Conservation (phyloP, 2,888 invertebrate genomes). For the Agonopterix alstromeriana region DNA sequence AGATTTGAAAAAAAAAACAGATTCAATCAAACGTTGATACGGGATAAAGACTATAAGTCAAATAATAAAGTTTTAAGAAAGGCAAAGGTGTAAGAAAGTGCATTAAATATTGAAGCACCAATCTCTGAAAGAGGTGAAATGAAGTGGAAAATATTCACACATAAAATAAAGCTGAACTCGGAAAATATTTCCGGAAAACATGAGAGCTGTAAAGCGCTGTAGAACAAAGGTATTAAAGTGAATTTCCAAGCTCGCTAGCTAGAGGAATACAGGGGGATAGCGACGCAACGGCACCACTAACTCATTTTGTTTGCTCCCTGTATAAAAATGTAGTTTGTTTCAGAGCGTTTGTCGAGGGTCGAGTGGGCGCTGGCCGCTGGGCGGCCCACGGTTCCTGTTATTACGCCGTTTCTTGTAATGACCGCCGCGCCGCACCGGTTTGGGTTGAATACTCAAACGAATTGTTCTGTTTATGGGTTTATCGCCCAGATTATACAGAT, state of each 20-base stretch:
- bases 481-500: constrained; percentile 9
- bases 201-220: constrained; percentile 61
- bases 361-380: constrained; percentile 5
- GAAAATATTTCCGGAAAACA: constrained; percentile 56
- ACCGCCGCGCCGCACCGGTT: constrained; percentile 13
- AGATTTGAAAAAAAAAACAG: neutral
- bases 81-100: neutral
- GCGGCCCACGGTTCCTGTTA: constrained; percentile 31
- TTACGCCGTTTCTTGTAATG: constrained; percentile 37
- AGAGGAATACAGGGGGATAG: constrained; percentile 49
- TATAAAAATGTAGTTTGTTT: constrained; percentile 70
- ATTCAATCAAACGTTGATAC: neutral
- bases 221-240: constrained; percentile 73
- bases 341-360: constrained; percentile 46
- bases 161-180: constrained; percentile 42
- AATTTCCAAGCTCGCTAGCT: constrained; percentile 63
- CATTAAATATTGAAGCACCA: neutral
- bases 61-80: neutral
- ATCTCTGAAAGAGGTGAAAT: constrained; percentile 23
- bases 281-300: constrained; percentile 60
- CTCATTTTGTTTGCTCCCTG: constrained; percentile 66
- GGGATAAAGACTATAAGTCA: neutral
- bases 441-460: constrained; percentile 33
- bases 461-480: constrained; percentile 28
- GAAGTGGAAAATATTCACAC: constrained; percentile 41